Evolutionary conservation across 2,113 vertebrate genomes (phyloP).

Genomic region (Chiloscyllium plagiosum): DNA sequence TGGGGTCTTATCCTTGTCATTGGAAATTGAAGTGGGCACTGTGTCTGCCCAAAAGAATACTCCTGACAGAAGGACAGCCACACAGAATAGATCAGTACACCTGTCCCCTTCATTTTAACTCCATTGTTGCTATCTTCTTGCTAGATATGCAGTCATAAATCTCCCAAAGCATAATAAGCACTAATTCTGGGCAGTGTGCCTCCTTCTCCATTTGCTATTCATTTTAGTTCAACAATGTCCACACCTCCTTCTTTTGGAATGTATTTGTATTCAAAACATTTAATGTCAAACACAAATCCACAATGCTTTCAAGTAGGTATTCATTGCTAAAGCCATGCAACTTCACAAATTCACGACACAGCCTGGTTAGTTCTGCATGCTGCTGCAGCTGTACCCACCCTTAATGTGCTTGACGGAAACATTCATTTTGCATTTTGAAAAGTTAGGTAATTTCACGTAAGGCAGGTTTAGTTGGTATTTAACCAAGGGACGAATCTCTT

Average conservation of each 20-base stretch:
- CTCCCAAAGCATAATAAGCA: not conserved
- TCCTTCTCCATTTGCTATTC: not conserved
- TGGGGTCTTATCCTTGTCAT: not conserved
- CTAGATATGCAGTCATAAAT: not conserved
- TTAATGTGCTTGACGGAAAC: not conserved
- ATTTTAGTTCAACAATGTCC: not conserved
- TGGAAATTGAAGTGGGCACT: not conserved
- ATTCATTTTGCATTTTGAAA: not conserved
- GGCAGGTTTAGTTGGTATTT: not conserved
- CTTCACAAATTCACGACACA: not conserved
- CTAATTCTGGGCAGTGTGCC: not conserved
- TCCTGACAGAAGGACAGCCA: not conserved
- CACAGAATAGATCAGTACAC: not conserved
- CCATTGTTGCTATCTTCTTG: not conserved
- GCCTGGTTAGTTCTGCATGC: not conserved
- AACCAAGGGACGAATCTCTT: not conserved
- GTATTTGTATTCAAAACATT: not conserved
- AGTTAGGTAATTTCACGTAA: not conserved
- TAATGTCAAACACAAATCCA: too few relatives aligned
- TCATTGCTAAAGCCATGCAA: not conserved
- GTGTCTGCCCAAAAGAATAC: not conserved
- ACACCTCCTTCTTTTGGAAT: not conserved
- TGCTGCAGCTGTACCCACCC: not conserved
- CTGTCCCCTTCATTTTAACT: not conserved
- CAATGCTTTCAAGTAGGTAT: not conserved